phyloP scores from a whole-genome alignment of 1,140 invertebrate species.

The Schmidtea mediterranea region DNA sequence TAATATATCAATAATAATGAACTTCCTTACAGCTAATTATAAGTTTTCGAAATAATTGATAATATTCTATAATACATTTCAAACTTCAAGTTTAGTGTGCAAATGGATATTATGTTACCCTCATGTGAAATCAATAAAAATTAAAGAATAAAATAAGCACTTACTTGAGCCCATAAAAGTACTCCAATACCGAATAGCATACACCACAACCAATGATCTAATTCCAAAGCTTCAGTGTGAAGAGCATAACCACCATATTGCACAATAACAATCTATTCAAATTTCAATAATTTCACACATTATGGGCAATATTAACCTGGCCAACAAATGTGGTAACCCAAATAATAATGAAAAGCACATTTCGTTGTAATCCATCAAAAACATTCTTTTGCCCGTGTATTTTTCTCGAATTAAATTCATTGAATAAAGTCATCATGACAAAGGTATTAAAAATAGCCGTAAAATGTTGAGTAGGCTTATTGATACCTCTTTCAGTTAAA shows the following conservation, averaged over 20 bases:
- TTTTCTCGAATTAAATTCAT: constrained; percentile 96
- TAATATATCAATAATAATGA: no score
- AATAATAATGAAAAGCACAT: constrained; percentile 91
- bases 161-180: constrained; percentile 87
- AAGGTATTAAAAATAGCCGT: constrained; percentile 98
- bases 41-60: no score
- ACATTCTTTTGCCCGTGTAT: constrained; percentile 96
- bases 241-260: constrained; percentile 89
- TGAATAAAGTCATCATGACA: constrained; percentile 99
- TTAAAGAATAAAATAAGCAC: no score
- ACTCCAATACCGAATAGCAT: constrained; percentile 79
- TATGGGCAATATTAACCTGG: no score
- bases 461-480: constrained; percentile 35
- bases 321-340: constrained; percentile 71
- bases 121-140: no score
- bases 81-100: no score
- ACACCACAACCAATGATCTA: constrained; percentile 97
- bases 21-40: no score
- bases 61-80: no score
- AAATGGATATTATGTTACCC: no score
- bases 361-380: constrained; percentile 60
- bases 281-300: no score
- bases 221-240: constrained; percentile 53
- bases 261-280: no score
- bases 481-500: background rate